Evolutionary conservation across 1,140 invertebrate species (phyloP).

Genomic region (Megalonaias nervosa): DNA sequence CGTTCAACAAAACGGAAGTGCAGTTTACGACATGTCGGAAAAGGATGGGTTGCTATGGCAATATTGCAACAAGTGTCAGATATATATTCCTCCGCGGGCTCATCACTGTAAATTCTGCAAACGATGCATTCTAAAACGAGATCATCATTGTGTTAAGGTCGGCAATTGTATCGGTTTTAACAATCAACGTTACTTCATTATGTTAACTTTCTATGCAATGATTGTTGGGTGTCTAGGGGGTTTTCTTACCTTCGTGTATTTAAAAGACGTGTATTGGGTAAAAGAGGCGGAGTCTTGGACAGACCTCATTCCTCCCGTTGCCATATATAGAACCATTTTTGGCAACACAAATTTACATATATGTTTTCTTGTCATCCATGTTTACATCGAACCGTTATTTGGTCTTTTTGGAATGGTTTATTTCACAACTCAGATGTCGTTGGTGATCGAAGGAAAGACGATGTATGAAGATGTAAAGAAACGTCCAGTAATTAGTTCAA

Average conservation of each 20-base stretch:
- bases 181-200: slow-evolving; percentile 83
- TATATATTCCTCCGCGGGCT: neutral
- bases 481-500: slow-evolving; percentile 33
- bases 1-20: slow-evolving; percentile 11
- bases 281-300: slow-evolving; percentile 12
- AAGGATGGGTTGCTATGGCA: slow-evolving; percentile 75
- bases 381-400: slow-evolving; percentile 37
- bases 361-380: slow-evolving; percentile 29
- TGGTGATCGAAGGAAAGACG: slow-evolving; percentile 45
- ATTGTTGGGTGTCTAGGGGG: slow-evolving; percentile 32
- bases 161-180: neutral
- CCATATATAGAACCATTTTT: slow-evolving; percentile 25
- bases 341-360: slow-evolving; percentile 14
- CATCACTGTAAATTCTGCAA: neutral
- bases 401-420: slow-evolving; percentile 42
- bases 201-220: slow-evolving; percentile 81
- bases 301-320: slow-evolving; percentile 40
- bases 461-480: slow-evolving; percentile 47
- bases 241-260: slow-evolving; percentile 40
- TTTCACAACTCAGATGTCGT: slow-evolving; percentile 45
- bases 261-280: slow-evolving; percentile 28
- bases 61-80: slow-evolving; percentile 66
- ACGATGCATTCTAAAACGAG: slow-evolving; percentile 1
- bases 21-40: slow-evolving; percentile 25
- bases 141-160: neutral